Conservation (phyloP, 1,140 invertebrate species). For the Chionoecetes opilio region DNA sequence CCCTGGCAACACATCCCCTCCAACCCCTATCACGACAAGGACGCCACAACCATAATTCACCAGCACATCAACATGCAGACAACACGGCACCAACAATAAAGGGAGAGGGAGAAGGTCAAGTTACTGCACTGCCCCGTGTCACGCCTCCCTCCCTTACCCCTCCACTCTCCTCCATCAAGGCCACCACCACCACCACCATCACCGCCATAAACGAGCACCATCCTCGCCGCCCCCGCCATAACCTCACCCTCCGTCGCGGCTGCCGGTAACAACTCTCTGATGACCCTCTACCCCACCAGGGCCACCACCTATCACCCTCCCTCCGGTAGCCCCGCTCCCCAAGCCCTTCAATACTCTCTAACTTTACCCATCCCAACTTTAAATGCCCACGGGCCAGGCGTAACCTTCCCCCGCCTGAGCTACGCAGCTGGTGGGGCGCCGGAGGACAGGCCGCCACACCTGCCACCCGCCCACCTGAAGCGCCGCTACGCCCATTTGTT, state of each 20-base stretch:
- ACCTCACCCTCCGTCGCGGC: background rate
- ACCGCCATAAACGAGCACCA: background rate
- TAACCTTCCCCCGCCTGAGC: background rate
- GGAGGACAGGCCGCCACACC: background rate
- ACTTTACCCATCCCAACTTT: constrained; percentile 7
- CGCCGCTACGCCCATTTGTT: background rate
- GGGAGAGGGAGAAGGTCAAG: background rate
- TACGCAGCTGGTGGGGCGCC: background rate
- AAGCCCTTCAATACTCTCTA: background rate
- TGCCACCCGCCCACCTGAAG: background rate
- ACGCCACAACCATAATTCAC: background rate
- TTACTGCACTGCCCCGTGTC: constrained; percentile 24
- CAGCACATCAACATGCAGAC: background rate
- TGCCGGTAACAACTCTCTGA: background rate
- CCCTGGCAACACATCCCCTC: background rate
- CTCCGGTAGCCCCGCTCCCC: background rate
- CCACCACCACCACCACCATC: background rate
- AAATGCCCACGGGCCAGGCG: background rate
- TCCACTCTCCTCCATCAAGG: background rate
- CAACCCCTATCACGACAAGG: background rate
- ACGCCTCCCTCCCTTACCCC: background rate
- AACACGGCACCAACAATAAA: background rate
- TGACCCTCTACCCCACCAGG: background rate
- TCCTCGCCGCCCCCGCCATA: background rate
- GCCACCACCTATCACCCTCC: background rate